Percentiles rank a stretch among this genome's conserved stretches.
phyloP scores from a whole-genome alignment of 2,888 invertebrate genomes.

The Synanthedon myopaeformis region DNA sequence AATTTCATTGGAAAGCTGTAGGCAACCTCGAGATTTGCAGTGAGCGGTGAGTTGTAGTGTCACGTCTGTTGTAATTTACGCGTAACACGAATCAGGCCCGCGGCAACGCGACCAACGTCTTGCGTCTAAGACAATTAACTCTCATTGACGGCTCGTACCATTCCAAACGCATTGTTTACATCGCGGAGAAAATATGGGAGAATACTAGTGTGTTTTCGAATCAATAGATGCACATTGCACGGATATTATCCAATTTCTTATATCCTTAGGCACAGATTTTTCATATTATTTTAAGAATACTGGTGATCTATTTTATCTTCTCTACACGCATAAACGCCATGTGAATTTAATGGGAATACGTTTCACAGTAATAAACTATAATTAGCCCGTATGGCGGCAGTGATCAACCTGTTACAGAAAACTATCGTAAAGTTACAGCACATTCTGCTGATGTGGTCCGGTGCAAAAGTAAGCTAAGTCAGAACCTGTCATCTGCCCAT shows the following conservation, averaged over 20 bases:
- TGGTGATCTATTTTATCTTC: too few species aligned
- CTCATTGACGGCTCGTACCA: constrained; percentile 35
- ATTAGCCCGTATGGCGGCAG: too few species aligned
- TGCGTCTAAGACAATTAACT: constrained; percentile 44
- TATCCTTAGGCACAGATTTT: too few species aligned
- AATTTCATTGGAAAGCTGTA: constrained; percentile 29
- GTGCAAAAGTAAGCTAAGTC: too few species aligned
- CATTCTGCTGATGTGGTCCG: too few species aligned
- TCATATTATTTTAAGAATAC: too few species aligned
- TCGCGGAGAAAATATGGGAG: constrained; percentile 22
- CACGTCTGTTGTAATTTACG: constrained; percentile 44
- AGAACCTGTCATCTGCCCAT: too few species aligned
- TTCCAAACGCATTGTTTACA: constrained; percentile 31
- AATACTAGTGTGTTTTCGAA: neutral
- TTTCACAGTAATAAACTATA: too few species aligned
- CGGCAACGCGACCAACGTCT: constrained; percentile 22
- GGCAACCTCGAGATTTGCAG: constrained; percentile 39
- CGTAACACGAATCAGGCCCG: constrained; percentile 22
- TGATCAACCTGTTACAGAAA: too few species aligned
- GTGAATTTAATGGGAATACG: too few species aligned
- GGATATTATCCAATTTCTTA: neutral
- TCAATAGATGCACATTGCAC: neutral
- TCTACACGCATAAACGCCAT: too few species aligned
- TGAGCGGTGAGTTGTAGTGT: constrained; percentile 30
- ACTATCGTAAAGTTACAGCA: too few species aligned